Conservation (phyloP, 2,797 vertebrate species). For the Cirrhinus mrigala region DNA sequence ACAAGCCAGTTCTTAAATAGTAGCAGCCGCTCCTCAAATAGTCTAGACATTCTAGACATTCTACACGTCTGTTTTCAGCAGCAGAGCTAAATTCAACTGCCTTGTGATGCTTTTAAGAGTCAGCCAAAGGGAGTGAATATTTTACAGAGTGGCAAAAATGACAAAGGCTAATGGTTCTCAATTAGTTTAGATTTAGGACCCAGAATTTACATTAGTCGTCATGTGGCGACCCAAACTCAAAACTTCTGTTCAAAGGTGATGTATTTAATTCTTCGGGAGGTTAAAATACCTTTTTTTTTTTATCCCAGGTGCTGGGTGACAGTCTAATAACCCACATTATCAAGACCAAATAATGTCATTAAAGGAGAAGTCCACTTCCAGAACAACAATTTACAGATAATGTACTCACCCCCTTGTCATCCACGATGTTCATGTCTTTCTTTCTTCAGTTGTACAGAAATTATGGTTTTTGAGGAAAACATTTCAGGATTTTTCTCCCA, state of each 20-base stretch:
- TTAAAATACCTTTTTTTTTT: background rate
- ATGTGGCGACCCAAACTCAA: background rate
- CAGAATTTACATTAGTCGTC: background rate
- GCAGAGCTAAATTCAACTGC: background rate
- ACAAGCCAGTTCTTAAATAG: background rate
- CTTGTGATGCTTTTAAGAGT: background rate
- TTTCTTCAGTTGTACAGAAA: too few relatives aligned
- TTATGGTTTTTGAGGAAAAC: too few relatives aligned
- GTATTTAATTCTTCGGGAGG: background rate
- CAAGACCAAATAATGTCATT: background rate
- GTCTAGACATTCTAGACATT: background rate
- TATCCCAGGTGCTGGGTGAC: background rate
- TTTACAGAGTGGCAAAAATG: background rate
- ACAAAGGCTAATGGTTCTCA: too few relatives aligned
- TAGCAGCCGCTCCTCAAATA: background rate
- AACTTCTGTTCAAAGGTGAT: background rate
- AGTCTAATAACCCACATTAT: background rate
- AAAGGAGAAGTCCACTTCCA: too few relatives aligned
- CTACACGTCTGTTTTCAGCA: background rate
- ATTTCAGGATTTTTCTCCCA: too few relatives aligned
- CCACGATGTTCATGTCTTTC: too few relatives aligned
- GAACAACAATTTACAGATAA: too few relatives aligned
- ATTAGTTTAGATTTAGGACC: background rate
- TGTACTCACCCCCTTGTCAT: too few relatives aligned
- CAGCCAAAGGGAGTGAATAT: background rate